Evolutionary conservation across 2,888 invertebrate genomes (phyloP).

Genomic region (Eilema caniola): DNA sequence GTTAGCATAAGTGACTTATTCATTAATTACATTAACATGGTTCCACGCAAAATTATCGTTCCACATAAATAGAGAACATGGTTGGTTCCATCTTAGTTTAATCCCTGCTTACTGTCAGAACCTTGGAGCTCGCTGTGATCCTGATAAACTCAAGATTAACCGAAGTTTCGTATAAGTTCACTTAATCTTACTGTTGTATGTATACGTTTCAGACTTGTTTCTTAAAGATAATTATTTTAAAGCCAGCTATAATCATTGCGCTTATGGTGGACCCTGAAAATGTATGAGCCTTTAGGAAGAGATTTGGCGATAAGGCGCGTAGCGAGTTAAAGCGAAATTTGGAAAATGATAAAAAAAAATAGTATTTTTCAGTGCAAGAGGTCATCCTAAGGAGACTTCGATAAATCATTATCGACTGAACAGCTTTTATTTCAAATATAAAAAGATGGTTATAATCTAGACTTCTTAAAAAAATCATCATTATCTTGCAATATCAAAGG

Average conservation of each 20-base stretch:
- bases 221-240: constrained; percentile 50
- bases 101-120: constrained; percentile 32
- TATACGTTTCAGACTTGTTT: constrained; percentile 21
- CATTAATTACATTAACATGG: constrained; percentile 8
- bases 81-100: constrained; percentile 32
- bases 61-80: constrained; percentile 25
- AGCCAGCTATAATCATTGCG: constrained; percentile 49
- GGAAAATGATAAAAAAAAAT: no score
- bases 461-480: no score
- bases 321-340: constrained; percentile 29
- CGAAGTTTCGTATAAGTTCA: constrained; percentile 21
- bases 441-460: neutral
- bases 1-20: neutral
- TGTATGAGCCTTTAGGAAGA: constrained; percentile 44
- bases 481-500: no score
- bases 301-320: constrained; percentile 17
- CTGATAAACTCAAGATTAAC: constrained; percentile 30
- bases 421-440: no score
- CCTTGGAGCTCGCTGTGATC: constrained; percentile 14
- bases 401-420: no score
- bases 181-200: constrained; percentile 7
- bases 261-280: constrained; percentile 54
- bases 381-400: no score
- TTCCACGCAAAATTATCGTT: constrained; percentile 26
- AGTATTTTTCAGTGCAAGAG: no score